Conservation (phyloP, 2,113 vertebrate species). For the Theristicus caerulescens region DNA sequence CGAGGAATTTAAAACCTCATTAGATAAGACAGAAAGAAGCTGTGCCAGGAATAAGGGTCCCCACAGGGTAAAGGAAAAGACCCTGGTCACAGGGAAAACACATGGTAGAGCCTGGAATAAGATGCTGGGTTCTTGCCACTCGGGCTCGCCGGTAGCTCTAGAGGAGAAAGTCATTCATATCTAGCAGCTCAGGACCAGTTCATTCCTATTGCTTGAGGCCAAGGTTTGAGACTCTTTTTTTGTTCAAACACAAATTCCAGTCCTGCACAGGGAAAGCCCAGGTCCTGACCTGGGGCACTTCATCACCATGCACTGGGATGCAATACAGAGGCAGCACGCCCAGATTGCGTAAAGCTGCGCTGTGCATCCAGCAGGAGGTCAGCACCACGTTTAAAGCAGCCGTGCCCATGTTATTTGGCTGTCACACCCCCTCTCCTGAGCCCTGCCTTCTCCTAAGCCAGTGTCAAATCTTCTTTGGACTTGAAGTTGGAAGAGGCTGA, state of each 20-base stretch:
- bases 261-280: neutral
- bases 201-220: neutral
- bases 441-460: neutral
- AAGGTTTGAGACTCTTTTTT: neutral
- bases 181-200: neutral
- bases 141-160: neutral
- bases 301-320: no score
- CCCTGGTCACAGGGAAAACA: neutral
- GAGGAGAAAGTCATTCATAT: neutral
- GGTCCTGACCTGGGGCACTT: neutral
- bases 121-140: neutral
- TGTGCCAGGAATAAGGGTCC: neutral
- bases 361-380: neutral
- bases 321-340: rapidly evolving
- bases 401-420: neutral
- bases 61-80: neutral
- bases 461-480: neutral
- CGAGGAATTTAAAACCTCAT: conserved; percentile 7
- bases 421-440: neutral
- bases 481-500: neutral
- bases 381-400: neutral
- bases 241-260: neutral
- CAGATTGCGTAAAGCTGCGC: rapidly evolving
- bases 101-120: neutral
- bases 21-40: neutral